phyloP scores from a whole-genome alignment of 2,888 invertebrate species.

The Pseudococcus longispinus region DNA sequence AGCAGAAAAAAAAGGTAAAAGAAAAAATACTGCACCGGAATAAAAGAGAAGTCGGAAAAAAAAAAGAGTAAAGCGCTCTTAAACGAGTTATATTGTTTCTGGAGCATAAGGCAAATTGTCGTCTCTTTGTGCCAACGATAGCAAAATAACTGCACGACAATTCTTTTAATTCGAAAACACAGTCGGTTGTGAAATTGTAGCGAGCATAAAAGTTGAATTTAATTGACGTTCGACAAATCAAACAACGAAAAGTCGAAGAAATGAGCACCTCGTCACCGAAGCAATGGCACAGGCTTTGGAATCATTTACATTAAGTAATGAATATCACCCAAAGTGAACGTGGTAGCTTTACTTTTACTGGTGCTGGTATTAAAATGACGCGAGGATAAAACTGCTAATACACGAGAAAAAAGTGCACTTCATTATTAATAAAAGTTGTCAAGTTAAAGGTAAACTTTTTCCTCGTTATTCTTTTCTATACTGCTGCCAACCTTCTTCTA shows the following conservation, averaged over 20 bases:
- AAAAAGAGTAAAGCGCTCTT: neutral
- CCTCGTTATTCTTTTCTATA: neutral
- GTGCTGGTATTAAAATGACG: neutral
- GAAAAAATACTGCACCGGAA: neutral
- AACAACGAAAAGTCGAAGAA: neutral
- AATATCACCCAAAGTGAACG: neutral
- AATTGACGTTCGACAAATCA: neutral
- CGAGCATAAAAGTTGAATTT: neutral
- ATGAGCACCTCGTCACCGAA: neutral
- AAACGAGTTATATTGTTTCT: neutral
- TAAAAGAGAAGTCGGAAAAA: neutral
- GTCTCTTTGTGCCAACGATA: neutral
- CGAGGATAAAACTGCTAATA: neutral
- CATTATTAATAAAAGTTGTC: conserved; percentile 4
- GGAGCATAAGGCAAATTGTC: neutral
- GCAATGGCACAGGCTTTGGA: neutral
- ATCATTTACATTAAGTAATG: neutral
- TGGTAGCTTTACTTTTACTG: too few relatives aligned
- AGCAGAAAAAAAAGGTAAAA: neutral
- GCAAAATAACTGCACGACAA: neutral
- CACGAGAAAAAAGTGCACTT: neutral
- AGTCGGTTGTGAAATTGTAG: neutral
- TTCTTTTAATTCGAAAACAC: neutral
- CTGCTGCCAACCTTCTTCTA: neutral
- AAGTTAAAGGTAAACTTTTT: conserved; percentile 1